Conservation (phyloP, 2,888 invertebrate genomes). For the Mimachlamys varia region DNA sequence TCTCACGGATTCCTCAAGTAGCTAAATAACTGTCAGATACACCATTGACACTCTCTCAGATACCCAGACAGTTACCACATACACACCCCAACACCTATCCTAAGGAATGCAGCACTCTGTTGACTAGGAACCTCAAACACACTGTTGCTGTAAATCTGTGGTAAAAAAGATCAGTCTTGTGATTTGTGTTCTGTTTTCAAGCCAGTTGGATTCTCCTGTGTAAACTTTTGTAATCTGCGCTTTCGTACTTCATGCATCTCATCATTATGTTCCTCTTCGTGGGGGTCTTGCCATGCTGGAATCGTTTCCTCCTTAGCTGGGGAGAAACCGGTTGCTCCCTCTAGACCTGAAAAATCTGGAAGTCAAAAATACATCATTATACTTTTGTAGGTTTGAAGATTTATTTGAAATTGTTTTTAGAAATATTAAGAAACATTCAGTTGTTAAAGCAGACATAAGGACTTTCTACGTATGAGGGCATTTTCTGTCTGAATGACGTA, state of each 20-base stretch:
- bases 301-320: constrained; percentile 65
- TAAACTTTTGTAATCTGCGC: constrained; percentile 69
- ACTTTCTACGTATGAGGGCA: neutral
- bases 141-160: neutral
- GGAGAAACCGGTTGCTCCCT: constrained; percentile 67
- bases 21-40: neutral
- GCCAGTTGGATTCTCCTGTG: constrained; percentile 1
- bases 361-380: constrained; percentile 12
- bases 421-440: too few relatives aligned
- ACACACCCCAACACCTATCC: neutral
- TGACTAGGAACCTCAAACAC: constrained; percentile 7
- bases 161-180: neutral
- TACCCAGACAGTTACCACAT: neutral
- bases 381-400: too few relatives aligned
- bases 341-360: constrained; percentile 61
- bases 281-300: constrained; percentile 69
- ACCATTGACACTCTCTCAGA: neutral
- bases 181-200: constrained; percentile 3
- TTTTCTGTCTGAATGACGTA: neutral
- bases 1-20: neutral
- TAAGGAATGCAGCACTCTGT: constrained; percentile 28
- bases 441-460: neutral
- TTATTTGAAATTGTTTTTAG: too few relatives aligned
- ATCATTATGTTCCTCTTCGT: constrained; percentile 69
- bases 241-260: constrained; percentile 74